These are phyloP conservation scores for Gulo gulo DNA, from an alignment of 2,113 vertebrate species.

Conservation along the genomic window DNA sequence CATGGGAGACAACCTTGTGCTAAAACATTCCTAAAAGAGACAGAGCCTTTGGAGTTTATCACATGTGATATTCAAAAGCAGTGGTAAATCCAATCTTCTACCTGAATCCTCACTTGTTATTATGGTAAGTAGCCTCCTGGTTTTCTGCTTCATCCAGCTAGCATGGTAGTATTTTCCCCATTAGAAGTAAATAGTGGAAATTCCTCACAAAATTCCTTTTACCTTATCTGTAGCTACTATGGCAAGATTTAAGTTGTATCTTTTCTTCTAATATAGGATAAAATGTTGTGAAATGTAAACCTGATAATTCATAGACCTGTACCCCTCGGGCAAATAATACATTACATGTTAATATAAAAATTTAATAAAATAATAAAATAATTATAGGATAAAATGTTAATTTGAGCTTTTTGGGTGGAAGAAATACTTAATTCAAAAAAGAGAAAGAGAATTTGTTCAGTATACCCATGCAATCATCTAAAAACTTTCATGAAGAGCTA, in stretches of 20 bases:
- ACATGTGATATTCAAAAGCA: constrained; percentile 2
- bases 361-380: no score
- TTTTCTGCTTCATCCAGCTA: neutral
- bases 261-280: neutral
- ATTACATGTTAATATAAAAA: no score
- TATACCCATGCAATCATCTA: neutral
- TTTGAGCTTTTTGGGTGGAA: neutral
- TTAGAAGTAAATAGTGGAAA: neutral
- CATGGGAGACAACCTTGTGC: neutral
- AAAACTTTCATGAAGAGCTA: neutral
- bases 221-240: constrained; percentile 22
- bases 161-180: neutral
- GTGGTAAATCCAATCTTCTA: neutral
- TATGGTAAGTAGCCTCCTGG: neutral
- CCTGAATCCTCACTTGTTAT: constrained; percentile 32
- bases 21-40: constrained; percentile 12
- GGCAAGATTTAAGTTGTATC: constrained; percentile 16
- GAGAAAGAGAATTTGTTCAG: neutral
- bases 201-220: constrained; percentile 12
- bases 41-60: neutral
- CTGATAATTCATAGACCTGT: no score
- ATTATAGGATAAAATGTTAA: neutral
- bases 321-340: no score
- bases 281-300: neutral
- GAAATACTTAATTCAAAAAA: neutral